Conservation (phyloP, 2,888 invertebrate genomes). For the Resseliella maxima region DNA sequence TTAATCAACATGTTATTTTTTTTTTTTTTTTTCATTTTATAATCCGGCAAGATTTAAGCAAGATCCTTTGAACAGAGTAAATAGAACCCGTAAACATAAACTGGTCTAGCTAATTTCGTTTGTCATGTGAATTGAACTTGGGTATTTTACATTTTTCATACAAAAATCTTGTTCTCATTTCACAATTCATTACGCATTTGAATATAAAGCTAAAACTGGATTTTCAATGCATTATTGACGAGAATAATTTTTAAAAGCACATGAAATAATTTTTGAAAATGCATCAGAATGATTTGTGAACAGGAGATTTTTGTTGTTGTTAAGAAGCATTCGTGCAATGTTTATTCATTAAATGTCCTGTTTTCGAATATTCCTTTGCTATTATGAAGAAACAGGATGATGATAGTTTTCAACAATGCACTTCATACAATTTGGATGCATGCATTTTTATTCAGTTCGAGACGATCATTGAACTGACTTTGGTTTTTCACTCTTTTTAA, state of each 20-base stretch:
- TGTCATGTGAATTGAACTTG: constrained; percentile 21
- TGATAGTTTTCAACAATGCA: constrained; percentile 47
- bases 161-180: neutral
- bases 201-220: neutral
- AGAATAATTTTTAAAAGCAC: neutral
- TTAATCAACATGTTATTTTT: constrained; percentile 49
- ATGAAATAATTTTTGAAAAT: constrained; percentile 9
- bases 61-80: neutral
- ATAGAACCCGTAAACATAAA: neutral
- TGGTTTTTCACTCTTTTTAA: neutral
- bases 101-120: constrained; percentile 35
- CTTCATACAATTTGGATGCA: neutral
- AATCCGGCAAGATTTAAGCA: neutral
- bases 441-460: neutral
- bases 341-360: neutral
- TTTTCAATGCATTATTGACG: constrained; percentile 20
- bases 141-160: neutral
- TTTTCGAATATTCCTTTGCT: neutral
- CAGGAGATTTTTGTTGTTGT: neutral
- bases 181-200: no score
- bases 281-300: constrained; percentile 13
- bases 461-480: constrained; percentile 27
- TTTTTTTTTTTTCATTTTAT: constrained; percentile 16
- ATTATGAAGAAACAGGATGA: constrained; percentile 32
- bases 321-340: neutral